Evolutionary conservation across 2,113 vertebrate species (phyloP).

Genomic region (Crotalus horridus): DNA sequence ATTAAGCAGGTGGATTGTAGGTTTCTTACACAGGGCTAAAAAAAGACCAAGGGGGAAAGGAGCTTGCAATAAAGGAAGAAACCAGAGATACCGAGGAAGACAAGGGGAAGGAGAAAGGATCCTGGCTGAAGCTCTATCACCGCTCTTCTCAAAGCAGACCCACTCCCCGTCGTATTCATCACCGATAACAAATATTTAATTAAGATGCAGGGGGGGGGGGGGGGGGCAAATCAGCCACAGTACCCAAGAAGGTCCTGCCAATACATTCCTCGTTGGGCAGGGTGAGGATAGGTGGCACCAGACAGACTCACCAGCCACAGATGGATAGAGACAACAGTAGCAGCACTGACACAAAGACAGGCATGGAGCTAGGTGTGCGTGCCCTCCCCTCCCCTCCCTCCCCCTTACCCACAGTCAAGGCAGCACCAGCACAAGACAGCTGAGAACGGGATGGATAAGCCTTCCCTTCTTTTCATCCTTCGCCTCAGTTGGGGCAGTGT

Average conservation of each 20-base stretch:
- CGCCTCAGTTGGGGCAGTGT: conserved; percentile 13
- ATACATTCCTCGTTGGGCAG: conserved; percentile 26
- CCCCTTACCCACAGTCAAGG: not conserved
- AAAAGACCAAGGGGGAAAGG: not conserved
- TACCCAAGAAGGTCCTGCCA: not conserved
- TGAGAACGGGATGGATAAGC: conserved; percentile 46
- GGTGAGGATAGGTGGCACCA: conserved; percentile 7
- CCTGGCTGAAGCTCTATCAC: not conserved
- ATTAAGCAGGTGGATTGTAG: not conserved
- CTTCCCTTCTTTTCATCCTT: not conserved
- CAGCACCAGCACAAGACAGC: conserved; percentile 35
- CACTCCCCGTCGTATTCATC: not conserved
- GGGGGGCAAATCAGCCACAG: not conserved
- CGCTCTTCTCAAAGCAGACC: conserved; percentile 22
- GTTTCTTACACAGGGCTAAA: not conserved
- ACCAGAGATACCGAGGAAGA: not conserved
- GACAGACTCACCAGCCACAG: conserved; percentile 20
- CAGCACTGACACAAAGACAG: conserved; percentile 45
- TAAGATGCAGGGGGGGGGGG: not conserved
- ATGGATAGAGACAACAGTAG: conserved; percentile 32
- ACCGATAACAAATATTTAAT: conserved; percentile 11
- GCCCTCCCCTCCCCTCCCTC: not conserved
- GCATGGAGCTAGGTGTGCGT: conserved; percentile 50
- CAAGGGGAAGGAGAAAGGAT: not conserved
- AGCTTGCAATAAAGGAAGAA: not conserved